Evolutionary conservation across 2,888 invertebrate genomes (phyloP), one percentile per base, ranked within the genome.

Genomic region (Drosophila nr. medialis): DNA sequence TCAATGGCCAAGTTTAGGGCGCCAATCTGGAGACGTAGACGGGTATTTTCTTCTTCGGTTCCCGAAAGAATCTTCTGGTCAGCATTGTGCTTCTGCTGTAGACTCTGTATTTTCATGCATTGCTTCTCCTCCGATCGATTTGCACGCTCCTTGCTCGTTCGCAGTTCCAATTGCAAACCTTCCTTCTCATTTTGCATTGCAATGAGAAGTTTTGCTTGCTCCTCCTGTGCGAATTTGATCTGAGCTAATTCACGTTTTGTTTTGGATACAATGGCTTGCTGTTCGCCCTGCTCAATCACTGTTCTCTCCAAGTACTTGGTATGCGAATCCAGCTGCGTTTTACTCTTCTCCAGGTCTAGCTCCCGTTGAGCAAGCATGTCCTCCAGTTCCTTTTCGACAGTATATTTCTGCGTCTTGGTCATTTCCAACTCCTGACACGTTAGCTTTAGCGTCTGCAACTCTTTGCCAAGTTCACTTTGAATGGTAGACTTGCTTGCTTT

Each of bases 11-110:
- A 86, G 42, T 91, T 91, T 3, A 91, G 80, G 0, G 77, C 86
- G 13, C 89, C 91, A 32, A 91, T 75, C 67, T 92, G 91, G 8
- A 82, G 68, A 60, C 80, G 81, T 11, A 92, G 70, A 29, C 75
- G 72, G 6, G 88, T 82, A 63, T 89, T 89, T 8, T 72, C 63
- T n/a, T 81, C 65, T 50, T 92, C 91, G 2, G 76, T 53, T 3
- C 59, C 65, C 38, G 40, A 4, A 18, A 27, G 2, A 30, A 21
- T 21, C 30, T 40, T 42, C 27, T 42, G 30, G 21, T 56, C 29
- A 15, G 83, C 68, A 13, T 66, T 53, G 2, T 80, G 70, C 29
- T 64, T 36, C 0, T 74, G 61, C 11, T 74, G 64, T 21, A 61
- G 42, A 13, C 10, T 21, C 24, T 51, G 13, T 8, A 48, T 36